These are phyloP conservation scores for Stenodema calcarata DNA, from an alignment of 2,888 invertebrate genomes.

Conservation along the genomic window DNA sequence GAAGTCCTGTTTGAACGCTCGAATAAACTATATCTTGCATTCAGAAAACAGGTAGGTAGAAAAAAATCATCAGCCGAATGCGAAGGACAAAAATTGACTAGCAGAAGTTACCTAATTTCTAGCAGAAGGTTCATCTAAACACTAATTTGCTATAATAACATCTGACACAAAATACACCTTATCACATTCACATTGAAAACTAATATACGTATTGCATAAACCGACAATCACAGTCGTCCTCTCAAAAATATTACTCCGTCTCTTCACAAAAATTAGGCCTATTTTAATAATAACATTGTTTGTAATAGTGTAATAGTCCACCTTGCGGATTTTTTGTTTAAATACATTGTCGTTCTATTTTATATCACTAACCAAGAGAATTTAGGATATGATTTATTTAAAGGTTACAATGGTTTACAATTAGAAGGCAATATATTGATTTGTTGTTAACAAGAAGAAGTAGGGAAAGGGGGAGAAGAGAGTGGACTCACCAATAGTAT, in stretches of 20 bases:
- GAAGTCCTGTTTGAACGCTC: not conserved
- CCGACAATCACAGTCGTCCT: slow-evolving; percentile 45
- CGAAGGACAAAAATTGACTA: slow-evolving; percentile 38
- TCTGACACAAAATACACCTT: slow-evolving; percentile 34
- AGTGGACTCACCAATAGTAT: not conserved
- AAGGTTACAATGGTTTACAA: slow-evolving; percentile 25
- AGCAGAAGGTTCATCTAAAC: slow-evolving; percentile 16
- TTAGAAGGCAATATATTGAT: slow-evolving; percentile 37
- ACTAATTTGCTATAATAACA: slow-evolving; percentile 37
- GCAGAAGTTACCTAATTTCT: slow-evolving; percentile 42
- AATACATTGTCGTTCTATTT: slow-evolving; percentile 3
- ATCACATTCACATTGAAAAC: slow-evolving; percentile 46
- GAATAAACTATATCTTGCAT: not conserved
- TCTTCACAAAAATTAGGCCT: slow-evolving; percentile 45
- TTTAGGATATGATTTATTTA: slow-evolving; percentile 28
- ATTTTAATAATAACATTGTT: slow-evolving; percentile 30
- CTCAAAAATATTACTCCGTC: slow-evolving; percentile 44
- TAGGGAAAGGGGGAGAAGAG: not conserved
- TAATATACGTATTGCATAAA: slow-evolving; percentile 43
- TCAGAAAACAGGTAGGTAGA: not conserved
- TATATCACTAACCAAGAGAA: slow-evolving; percentile 42
- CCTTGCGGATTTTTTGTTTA: not conserved
- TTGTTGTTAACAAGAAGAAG: slow-evolving; percentile 10
- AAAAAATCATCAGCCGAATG: not conserved
- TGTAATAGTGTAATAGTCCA: not conserved